phyloP scores from a whole-genome alignment of 1,140 invertebrate species.

The Bactericera cockerelli region DNA sequence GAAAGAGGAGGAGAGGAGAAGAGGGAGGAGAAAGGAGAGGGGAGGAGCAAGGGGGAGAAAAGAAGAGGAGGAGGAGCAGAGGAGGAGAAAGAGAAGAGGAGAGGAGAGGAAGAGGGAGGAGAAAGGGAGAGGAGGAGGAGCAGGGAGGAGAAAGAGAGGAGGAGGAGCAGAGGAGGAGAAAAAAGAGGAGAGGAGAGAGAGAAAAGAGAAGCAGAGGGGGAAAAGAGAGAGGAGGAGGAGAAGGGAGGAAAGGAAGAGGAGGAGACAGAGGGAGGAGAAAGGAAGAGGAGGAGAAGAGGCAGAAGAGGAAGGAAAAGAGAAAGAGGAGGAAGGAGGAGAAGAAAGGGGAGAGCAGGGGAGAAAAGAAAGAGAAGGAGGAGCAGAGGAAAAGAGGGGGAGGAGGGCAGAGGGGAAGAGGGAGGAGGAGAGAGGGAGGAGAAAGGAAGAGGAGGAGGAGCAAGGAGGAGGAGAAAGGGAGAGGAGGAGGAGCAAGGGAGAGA shows the following conservation, averaged over 20 bases:
- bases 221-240: not conserved
- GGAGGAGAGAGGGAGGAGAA: not conserved
- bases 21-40: not conserved
- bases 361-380: slow-evolving; percentile 7
- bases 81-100: not conserved
- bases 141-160: too few relatives aligned
- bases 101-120: not conserved
- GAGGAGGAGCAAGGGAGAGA: too few relatives aligned
- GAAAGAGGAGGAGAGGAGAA: not conserved
- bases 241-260: not conserved
- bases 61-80: not conserved
- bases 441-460: not conserved
- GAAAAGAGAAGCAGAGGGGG: not conserved
- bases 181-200: not conserved
- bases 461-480: not conserved
- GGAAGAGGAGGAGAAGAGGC: too few relatives aligned
- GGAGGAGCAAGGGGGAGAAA: too few relatives aligned
- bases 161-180: not conserved
- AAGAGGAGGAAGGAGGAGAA: not conserved
- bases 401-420: not conserved
- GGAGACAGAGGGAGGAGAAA: too few relatives aligned
- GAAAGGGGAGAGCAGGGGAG: not conserved
- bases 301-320: too few relatives aligned
- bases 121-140: not conserved
- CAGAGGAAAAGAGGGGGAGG: not conserved